Evolutionary conservation across 2,797 vertebrate genomes (phyloP).

Genomic region (Limnodromus scolopaceus): DNA sequence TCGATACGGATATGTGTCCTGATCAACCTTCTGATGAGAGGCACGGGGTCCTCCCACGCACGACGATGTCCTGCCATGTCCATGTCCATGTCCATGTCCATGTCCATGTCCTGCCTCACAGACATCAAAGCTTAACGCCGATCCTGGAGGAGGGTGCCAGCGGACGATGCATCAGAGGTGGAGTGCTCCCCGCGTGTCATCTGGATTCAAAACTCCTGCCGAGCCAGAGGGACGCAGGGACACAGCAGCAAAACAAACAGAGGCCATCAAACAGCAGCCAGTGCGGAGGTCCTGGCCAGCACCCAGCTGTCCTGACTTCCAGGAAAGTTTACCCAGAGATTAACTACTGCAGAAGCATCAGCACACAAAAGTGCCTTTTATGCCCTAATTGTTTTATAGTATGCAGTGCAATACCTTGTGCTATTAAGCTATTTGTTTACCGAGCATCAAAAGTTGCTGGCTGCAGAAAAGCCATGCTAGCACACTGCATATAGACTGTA

Average conservation of each 20-base stretch:
- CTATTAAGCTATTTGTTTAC: background rate
- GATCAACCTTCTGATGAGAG: background rate
- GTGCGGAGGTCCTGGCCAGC: background rate
- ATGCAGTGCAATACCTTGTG: background rate
- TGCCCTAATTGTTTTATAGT: background rate
- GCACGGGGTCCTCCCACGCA: fast-evolving
- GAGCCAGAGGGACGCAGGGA: fast-evolving
- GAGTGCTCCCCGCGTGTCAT: background rate
- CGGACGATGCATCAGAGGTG: background rate
- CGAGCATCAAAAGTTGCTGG: background rate
- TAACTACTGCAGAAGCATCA: background rate
- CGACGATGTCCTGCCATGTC: fast-evolving
- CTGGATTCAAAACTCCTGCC: background rate
- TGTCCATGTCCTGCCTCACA: background rate
- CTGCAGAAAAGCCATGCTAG: background rate
- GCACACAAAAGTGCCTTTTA: background rate
- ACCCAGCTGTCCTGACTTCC: background rate
- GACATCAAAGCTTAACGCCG: background rate
- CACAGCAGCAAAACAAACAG: background rate
- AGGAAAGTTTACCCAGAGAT: background rate
- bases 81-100: no score
- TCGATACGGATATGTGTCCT: fast-evolving
- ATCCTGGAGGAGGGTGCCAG: background rate
- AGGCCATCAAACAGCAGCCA: background rate
- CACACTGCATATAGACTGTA: background rate